Percentiles rank a stretch among this genome's conserved stretches.
These are phyloP conservation scores for Aplocera efformata DNA, from an alignment of 2,888 invertebrate species.

Conservation along the genomic window DNA sequence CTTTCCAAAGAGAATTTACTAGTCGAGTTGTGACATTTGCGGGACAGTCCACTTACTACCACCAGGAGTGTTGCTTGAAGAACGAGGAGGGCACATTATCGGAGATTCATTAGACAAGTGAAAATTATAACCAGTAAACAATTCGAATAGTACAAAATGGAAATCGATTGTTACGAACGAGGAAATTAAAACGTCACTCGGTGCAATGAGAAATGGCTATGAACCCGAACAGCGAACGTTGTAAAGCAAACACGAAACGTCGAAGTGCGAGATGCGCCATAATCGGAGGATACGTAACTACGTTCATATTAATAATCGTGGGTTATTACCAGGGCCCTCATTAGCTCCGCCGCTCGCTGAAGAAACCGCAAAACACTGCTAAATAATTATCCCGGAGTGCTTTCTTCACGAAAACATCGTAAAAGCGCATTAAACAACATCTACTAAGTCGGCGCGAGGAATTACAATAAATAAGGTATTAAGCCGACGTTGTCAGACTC, in stretches of 20 bases:
- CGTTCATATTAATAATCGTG: conserved; percentile 72
- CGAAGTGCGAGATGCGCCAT: conserved; percentile 40
- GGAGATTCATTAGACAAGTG: conserved; percentile 33
- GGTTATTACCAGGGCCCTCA: conserved; percentile 71
- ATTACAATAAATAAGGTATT: conserved; percentile 75
- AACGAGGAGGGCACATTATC: conserved; percentile 36
- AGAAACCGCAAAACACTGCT: conserved; percentile 75
- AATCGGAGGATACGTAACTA: conserved; percentile 62
- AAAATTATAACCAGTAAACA: conserved; percentile 30
- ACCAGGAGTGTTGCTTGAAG: conserved; percentile 37
- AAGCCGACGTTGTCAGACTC: conserved; percentile 57
- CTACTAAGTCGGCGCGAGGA: conserved; percentile 63
- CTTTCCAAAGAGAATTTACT: conserved; percentile 63
- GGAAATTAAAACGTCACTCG: conserved; percentile 29
- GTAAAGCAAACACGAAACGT: conserved; percentile 45
- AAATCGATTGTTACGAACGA: conserved; percentile 27
- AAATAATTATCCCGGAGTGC: conserved; percentile 72
- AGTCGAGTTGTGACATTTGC: conserved; percentile 53
- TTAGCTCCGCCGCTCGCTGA: conserved; percentile 64
- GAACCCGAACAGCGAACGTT: conserved; percentile 27
- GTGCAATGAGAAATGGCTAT: conserved; percentile 27
- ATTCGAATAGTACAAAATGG: conserved; percentile 23
- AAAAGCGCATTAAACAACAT: conserved; percentile 65
- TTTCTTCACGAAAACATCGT: conserved; percentile 75
- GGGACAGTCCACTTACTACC: conserved; percentile 42